Evolutionary conservation across 30 jellyfish, hydroid and myxozoan species (phyloP).

Genomic region (Pseudorhiza aurosa): DNA sequence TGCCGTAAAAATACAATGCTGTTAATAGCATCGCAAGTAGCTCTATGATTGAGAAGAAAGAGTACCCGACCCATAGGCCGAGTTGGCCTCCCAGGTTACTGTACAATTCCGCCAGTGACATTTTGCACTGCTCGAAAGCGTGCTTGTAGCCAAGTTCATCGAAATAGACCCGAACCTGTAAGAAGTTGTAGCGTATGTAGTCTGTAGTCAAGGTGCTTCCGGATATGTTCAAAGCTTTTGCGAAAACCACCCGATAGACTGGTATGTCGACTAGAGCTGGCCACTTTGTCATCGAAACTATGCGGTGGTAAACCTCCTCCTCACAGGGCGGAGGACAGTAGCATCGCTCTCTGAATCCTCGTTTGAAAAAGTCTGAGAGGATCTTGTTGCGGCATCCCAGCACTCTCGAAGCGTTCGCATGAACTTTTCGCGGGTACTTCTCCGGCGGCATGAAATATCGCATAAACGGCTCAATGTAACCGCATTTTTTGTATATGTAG

Average conservation of each 20-base stretch:
- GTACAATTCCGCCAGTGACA: conserved; percentile 33
- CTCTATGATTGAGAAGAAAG: conserved; percentile 52
- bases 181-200: conserved; percentile 39
- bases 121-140: conserved; percentile 45
- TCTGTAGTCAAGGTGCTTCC: not conserved
- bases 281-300: conserved; percentile 67
- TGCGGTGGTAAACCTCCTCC: conserved; percentile 64
- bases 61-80: conserved; percentile 66
- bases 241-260: conserved; percentile 22
- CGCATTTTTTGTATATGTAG: conserved; percentile 56
- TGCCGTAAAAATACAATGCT: conserved; percentile 10
- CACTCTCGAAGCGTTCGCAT: conserved; percentile 2
- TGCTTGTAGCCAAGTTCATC: conserved; percentile 59
- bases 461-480: conserved; percentile 61
- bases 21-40: conserved; percentile 47
- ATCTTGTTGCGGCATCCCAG: conserved; percentile 38
- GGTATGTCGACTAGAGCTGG: conserved; percentile 68
- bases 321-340: conserved; percentile 80
- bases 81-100: conserved; percentile 75
- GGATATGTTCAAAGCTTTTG: conserved; percentile 24
- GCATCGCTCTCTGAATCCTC: conserved; percentile 63
- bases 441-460: conserved; percentile 64
- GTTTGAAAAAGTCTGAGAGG: conserved; percentile 1
- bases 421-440: conserved; percentile 46
- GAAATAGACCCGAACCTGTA: conserved; percentile 49